Evolutionary conservation across 2,113 vertebrate genomes (phyloP), one percentile per base, ranked within the genome.

Genomic region (Dissostichus mawsoni): DNA sequence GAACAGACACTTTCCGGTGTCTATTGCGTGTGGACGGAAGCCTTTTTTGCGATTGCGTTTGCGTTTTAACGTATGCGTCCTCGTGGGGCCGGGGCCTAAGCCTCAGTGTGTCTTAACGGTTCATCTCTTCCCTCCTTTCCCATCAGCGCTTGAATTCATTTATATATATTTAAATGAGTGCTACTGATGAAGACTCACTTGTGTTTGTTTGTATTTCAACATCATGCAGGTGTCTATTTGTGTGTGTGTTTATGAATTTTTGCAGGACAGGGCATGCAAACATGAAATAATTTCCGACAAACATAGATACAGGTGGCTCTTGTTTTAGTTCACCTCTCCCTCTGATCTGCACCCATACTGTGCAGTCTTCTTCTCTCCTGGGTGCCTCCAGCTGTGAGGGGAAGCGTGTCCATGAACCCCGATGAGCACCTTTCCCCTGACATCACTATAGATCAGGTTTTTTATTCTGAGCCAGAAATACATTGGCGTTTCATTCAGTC

Each of bases 361-460:
- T 8, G 50, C 11, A 41, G 47, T 25, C 51, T 4, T 16, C 50
- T 18, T 25, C 23, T 8, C 23, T 23, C 8, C 3, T 50, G 23
- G 11, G 45, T 25, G 23, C 70, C 17, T 51, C 61, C 41, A 47
- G n/a, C 62, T 64, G 62, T 73, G 25, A 73, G 14, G 25, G 16
- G 56, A 59, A 69, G 23, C n/a, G 44, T 25, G 36, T 36, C 25
- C 63, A 58, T 44, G 14, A 65, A 29, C 70, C 11, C 14, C 59
- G 25, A 5, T 65, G 45, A 73, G 57, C 23, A 51, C 11, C 45
- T 14, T 44, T 48, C 52, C 25, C 5, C 41, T 33, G 44, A 20
- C 12, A 57, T 76, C 58, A 58, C 25, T 45, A 76, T 68, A 17
- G 52, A 67, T 58, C 64, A 50, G 4, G 55, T 11, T 55, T 36